Evolutionary conservation across 2,888 invertebrate genomes (phyloP).

Genomic region (Epirrhoe alternata): DNA sequence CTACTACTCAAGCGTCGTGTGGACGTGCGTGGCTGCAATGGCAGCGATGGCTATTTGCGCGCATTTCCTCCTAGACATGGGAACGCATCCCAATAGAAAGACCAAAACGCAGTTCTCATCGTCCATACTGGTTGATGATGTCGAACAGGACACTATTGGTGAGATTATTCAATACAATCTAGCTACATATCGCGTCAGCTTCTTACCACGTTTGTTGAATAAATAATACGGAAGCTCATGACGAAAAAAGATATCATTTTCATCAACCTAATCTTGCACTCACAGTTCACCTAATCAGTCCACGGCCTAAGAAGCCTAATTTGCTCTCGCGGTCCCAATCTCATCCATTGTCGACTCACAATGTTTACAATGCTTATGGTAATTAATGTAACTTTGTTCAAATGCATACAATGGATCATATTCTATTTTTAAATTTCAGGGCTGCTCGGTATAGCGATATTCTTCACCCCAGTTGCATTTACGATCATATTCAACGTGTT

Average conservation of each 20-base stretch:
- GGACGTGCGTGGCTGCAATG: slow-evolving; percentile 90
- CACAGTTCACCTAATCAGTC: too few relatives aligned
- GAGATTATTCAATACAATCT: slow-evolving; percentile 43
- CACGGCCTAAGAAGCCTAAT: too few relatives aligned
- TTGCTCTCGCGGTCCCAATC: too few relatives aligned
- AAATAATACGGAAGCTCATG: too few relatives aligned
- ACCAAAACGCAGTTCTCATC: slow-evolving; percentile 70
- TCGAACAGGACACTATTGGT: slow-evolving; percentile 90
- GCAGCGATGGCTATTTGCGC: slow-evolving; percentile 91
- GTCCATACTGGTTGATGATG: slow-evolving; percentile 79
- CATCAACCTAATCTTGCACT: too few relatives aligned
- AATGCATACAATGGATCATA: too few relatives aligned
- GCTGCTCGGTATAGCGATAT: slow-evolving; percentile 92
- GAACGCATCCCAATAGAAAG: slow-evolving; percentile 81
- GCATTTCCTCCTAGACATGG: slow-evolving; percentile 91
- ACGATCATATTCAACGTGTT: slow-evolving; percentile 91
- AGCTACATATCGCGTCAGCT: too few relatives aligned
- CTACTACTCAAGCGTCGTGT: slow-evolving; percentile 93
- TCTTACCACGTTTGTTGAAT: too few relatives aligned
- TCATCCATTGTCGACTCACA: too few relatives aligned
- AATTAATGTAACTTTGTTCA: too few relatives aligned
- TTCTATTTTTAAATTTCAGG: slow-evolving; percentile 75
- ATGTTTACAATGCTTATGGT: too few relatives aligned
- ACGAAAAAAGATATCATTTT: too few relatives aligned
- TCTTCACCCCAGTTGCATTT: slow-evolving; percentile 93